Evolutionary conservation across 2,888 invertebrate species (phyloP), one percentile per base, ranked within the genome.

Genomic region (Tachina grossa): DNA sequence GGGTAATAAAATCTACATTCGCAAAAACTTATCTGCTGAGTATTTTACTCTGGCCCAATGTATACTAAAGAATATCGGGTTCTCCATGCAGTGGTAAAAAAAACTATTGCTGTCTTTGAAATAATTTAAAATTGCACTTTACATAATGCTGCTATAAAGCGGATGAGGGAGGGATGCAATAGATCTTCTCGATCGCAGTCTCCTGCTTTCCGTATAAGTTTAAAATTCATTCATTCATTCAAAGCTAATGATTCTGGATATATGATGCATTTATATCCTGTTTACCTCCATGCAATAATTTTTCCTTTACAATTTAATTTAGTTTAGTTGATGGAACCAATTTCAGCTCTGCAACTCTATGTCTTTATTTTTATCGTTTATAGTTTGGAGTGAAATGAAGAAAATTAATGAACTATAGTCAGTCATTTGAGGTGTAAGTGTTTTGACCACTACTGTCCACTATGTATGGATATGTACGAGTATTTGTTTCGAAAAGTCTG

Each of bases 381-480:
- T 5, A 31, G 6, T 6, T 31, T 31, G 5, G 6, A 31, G 31
- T 31, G 6, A 6, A n/a, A 14, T 5, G 14, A 57, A 57, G 57
- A 31, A 14, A 31, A 53, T 14, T 31, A 57, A 57, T 45, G 43
- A 0, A 43, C 2, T 2, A 45, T 16, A 43, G 22, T 4, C 22
- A 22, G 13, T 11, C 9, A 16, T 53, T 16, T 19, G 9, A 53
- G 11, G 13, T 19, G n/a, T 9, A 8, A 22, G 9, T 65, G 9
- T 65, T 65, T 65, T 65, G 31, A 47, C 45, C 65, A 14, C 14
- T 31, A 65, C 47, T 69, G 69, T 55, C 43, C 14, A 2, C 4
- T 31, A 31, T 22, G 22, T 31, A 31, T 4, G 4, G 2, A 31
- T 31, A 0, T 31, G 4, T 31, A 4, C 4, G 4, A 4, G 31